Percentiles rank a stretch among this genome's conserved stretches.
These are phyloP conservation scores for Leptinotarsa peninsularis DNA, from an alignment of 2,888 invertebrate genomes.

Conservation along the genomic window DNA sequence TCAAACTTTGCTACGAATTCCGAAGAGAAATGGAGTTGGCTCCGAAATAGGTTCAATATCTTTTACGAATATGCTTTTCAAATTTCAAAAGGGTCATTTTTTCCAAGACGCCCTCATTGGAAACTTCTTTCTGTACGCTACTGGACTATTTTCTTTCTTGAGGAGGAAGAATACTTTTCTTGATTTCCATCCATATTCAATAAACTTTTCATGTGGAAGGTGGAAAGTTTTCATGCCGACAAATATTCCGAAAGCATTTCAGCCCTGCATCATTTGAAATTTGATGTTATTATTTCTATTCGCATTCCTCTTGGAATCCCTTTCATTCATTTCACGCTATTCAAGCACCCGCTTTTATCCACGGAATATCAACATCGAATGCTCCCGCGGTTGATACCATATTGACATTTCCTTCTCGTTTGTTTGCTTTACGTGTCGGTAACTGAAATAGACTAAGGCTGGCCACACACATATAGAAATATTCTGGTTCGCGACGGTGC, in stretches of 20 bases:
- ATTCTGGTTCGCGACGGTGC: too few relatives aligned
- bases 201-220: not conserved
- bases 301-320: conserved; percentile 2
- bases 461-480: too few relatives aligned
- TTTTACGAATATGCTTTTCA: too few relatives aligned
- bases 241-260: not conserved
- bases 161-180: not conserved
- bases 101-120: too few relatives aligned
- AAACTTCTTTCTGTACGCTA: not conserved
- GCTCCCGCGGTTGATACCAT: conserved; percentile 2
- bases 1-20: too few relatives aligned
- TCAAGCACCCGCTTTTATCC: conserved; percentile 4
- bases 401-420: conserved; percentile 13
- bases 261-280: not conserved
- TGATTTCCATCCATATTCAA: conserved; percentile 3
- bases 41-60: too few relatives aligned
- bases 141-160: not conserved
- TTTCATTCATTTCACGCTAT: conserved; percentile 14
- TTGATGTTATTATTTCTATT: conserved; percentile 9
- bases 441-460: not conserved
- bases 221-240: not conserved
- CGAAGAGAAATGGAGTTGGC: too few relatives aligned
- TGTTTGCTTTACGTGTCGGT: conserved; percentile 9
- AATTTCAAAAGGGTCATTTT: too few relatives aligned
- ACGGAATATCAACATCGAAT: conserved; percentile 4